phyloP scores from a whole-genome alignment of 2,888 invertebrate genomes.

The Latrodectus hesperus region DNA sequence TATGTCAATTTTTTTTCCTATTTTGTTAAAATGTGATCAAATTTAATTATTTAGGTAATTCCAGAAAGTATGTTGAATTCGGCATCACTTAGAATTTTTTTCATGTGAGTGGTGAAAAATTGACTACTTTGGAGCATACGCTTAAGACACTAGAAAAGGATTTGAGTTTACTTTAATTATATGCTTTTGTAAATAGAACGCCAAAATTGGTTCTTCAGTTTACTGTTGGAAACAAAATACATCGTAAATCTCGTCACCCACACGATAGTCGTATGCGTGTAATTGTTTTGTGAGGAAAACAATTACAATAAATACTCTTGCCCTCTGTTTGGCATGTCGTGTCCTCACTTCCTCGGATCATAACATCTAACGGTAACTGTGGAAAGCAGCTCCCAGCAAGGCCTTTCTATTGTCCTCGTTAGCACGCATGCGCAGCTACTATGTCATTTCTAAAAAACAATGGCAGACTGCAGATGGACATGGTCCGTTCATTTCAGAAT shows the following conservation, averaged over 20 bases:
- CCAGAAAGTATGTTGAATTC: no score
- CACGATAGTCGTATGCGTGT: not conserved
- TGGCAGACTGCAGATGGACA: constrained; percentile 17
- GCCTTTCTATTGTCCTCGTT: constrained; percentile 8
- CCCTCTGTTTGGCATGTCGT: not conserved
- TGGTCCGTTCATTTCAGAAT: constrained; percentile 36
- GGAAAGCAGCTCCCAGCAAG: not conserved
- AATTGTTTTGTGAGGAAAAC: not conserved
- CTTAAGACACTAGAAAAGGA: no score
- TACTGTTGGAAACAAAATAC: not conserved
- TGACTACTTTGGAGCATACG: no score
- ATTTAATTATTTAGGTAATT: no score
- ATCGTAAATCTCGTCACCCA: not conserved
- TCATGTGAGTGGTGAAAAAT: no score
- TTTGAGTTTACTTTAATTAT: no score
- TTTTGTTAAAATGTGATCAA: no score
- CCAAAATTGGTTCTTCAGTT: no score
- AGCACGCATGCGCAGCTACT: constrained; percentile 39
- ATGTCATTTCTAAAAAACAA: constrained; percentile 34
- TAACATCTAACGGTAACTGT: constrained; percentile 27
- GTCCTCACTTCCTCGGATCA: constrained; percentile 29
- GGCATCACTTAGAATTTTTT: no score
- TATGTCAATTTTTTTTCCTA: no score
- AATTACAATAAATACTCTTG: not conserved
- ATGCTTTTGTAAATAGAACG: no score